Evolutionary conservation across 2,888 invertebrate genomes (phyloP), one percentile per base, ranked within the genome.

Genomic region (Erebia aethiops): DNA sequence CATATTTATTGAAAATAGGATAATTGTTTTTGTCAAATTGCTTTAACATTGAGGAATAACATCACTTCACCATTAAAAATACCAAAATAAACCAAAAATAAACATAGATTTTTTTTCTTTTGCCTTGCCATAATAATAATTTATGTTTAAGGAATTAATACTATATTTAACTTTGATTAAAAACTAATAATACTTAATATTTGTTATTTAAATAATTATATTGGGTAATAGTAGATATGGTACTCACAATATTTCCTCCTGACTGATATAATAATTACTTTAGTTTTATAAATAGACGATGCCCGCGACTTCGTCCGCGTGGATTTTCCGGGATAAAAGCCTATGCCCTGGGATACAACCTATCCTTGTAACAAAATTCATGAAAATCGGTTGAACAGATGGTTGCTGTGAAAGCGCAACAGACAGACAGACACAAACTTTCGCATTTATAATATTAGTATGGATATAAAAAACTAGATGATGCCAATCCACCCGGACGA

Each of bases 21-120:
- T 35, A 35, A 35, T 71, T 62, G 58, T 66, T 41, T 46, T 16
- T 46, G 49, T 66, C 54, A 13, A 52, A 60, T 67, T 67, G 41
- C n/a, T 70, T 7, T 67, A 26, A 56, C 14, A 65, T 11, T 54
- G 68, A 65, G 67, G 63, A 54, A 21, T 26, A 57, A 67, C 41
- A 58, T 66, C 51, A 61, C 61, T 61, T 64, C 61, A 64, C 70
- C 43, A 14, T 60, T 69, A 60, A 71, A 67, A 71, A 67, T 72
- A 74, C 77, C 74, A 76, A 77, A 73, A 75, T 74, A 78, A 75
- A 72, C 74, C 75, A 74, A 78, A 75, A 76, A 75, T 71, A 71
- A 67, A 67, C 58, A 60, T 69, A 61, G 67, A 68, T 51, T 63
- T 71, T 69, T 60, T 73, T 74, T 76, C 71, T 74, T 71, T 75